Evolutionary conservation across 2,113 vertebrate genomes (phyloP).

Genomic region (Triplophysa rosa): DNA sequence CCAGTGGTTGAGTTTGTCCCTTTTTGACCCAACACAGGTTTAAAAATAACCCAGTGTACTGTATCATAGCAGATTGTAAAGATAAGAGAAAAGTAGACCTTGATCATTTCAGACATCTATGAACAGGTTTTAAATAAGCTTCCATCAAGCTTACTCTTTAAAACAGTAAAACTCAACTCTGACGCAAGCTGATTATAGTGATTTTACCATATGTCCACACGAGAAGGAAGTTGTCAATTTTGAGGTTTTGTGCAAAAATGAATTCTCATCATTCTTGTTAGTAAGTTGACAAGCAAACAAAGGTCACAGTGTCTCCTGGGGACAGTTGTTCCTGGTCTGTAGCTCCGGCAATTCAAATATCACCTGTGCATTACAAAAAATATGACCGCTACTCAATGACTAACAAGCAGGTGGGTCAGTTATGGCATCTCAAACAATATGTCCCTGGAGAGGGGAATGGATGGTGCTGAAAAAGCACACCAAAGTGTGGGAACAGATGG

Average conservation of each 20-base stretch:
- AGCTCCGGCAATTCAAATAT: constrained; percentile 35
- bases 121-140: background rate
- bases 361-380: constrained; percentile 11
- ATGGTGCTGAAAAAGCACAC: constrained; percentile 37
- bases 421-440: constrained; percentile 55
- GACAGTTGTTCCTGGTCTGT: constrained; percentile 15
- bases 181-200: background rate
- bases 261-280: constrained; percentile 8
- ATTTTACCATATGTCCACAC: background rate
- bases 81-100: background rate
- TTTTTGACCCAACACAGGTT: no score
- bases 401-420: constrained; percentile 35
- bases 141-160: no score
- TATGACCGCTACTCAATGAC: background rate
- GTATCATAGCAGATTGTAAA: background rate
- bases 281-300: constrained; percentile 28
- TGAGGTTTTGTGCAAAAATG: background rate
- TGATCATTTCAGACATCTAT: constrained; percentile 50
- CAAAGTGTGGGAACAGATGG: constrained; percentile 62
- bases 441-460: constrained; percentile 31
- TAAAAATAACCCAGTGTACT: no score
- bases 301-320: constrained; percentile 13
- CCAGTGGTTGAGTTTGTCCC: no score
- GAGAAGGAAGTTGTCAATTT: constrained; percentile 53
- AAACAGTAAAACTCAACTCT: no score